Evolutionary conservation across 1,140 invertebrate genomes (phyloP).

Genomic region (Papilio aristodemus): DNA sequence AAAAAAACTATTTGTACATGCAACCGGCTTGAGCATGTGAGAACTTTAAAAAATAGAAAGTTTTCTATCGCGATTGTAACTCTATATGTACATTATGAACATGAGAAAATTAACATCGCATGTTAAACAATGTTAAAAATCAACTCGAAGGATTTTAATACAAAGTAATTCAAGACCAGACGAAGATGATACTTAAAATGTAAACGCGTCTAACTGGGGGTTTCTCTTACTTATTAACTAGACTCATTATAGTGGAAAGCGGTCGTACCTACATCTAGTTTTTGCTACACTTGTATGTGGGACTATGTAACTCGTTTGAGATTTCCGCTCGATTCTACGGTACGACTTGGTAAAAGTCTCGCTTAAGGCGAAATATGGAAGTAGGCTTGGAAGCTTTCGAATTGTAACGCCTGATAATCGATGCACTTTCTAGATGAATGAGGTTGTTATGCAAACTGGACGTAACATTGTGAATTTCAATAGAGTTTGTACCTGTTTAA

Average conservation of each 20-base stretch:
- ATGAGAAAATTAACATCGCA: slow-evolving; percentile 24
- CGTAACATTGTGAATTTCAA: slow-evolving; percentile 72
- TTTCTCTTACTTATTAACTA: slow-evolving; percentile 72
- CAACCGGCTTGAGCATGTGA: slow-evolving; percentile 39
- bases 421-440: slow-evolving; percentile 75
- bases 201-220: slow-evolving; percentile 48
- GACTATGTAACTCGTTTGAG: slow-evolving; percentile 60
- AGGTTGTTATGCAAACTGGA: slow-evolving; percentile 73
- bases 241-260: slow-evolving; percentile 71
- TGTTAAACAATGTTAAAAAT: slow-evolving; percentile 16
- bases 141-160: background rate
- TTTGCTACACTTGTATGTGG: slow-evolving; percentile 70
- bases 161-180: slow-evolving; percentile 45
- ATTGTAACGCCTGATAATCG: slow-evolving; percentile 61
- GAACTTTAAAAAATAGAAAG: slow-evolving; percentile 68
- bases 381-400: slow-evolving; percentile 72
- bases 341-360: slow-evolving; percentile 58
- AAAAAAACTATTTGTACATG: too few relatives aligned
- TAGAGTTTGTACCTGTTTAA: slow-evolving; percentile 54
- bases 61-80: slow-evolving; percentile 40
- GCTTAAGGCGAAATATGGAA: slow-evolving; percentile 73
- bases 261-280: slow-evolving; percentile 59
- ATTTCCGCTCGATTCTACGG: slow-evolving; percentile 63
- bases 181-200: slow-evolving; percentile 56
- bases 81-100: slow-evolving; percentile 37